Percentiles rank a stretch among this genome's conserved stretches.
These are phyloP conservation scores for Astropecten irregularis DNA, from an alignment of 53 echinoderm and acorn worm species.

Conservation along the genomic window DNA sequence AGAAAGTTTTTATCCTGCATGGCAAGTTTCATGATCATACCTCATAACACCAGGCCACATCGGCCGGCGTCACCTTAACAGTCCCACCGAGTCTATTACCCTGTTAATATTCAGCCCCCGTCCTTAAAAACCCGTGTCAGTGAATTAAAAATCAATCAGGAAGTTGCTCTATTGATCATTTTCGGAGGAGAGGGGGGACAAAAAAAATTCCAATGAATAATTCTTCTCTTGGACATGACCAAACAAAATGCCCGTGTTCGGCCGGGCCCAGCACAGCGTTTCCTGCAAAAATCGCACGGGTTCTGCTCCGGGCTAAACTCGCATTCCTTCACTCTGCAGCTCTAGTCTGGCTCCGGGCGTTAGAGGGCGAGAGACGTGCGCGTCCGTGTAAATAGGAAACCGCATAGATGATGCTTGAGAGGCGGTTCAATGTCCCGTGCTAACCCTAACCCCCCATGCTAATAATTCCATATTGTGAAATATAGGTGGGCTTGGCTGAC, in stretches of 20 bases:
- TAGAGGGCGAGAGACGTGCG: slow-evolving; percentile 19
- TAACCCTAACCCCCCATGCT: neutral
- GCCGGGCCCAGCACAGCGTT: slow-evolving; percentile 31
- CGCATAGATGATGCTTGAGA: neutral
- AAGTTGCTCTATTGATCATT: slow-evolving; percentile 59
- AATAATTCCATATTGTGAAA: neutral
- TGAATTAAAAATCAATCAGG: slow-evolving; percentile 64
- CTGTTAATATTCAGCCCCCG: slow-evolving; percentile 50
- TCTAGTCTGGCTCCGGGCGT: slow-evolving; percentile 46
- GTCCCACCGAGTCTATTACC: neutral
- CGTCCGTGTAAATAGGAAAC: slow-evolving; percentile 55
- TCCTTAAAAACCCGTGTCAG: slow-evolving; percentile 47
- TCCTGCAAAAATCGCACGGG: slow-evolving; percentile 40
- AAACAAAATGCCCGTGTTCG: slow-evolving; percentile 40
- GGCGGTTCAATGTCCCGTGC: slow-evolving; percentile 43
- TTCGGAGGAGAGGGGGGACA: slow-evolving; percentile 5
- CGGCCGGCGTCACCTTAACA: too few relatives aligned
- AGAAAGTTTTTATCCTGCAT: too few relatives aligned
- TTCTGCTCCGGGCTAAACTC: slow-evolving; percentile 42
- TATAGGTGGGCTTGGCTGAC: neutral
- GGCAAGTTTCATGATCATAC: too few relatives aligned
- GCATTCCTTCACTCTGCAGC: slow-evolving; percentile 61
- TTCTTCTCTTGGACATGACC: slow-evolving; percentile 53
- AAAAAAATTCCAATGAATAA: slow-evolving; percentile 55
- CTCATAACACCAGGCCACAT: too few relatives aligned